Conservation (phyloP, 53 echinoderm and acorn worm species). For the Hippasteria phrygiana region DNA sequence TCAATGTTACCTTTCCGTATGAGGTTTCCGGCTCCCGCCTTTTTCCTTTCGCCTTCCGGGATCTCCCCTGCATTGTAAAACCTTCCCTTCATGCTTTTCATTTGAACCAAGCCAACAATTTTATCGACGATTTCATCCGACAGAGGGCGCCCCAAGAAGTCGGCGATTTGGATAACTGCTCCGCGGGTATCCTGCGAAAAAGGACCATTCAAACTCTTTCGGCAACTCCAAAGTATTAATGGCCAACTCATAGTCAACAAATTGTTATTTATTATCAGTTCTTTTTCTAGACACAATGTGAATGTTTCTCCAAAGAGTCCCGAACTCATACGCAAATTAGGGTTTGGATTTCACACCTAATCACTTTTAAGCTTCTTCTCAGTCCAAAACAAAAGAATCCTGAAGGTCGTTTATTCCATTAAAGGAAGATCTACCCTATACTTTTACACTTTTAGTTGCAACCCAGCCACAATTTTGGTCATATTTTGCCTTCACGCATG, state of each 20-base stretch:
- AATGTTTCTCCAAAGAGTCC: too few relatives aligned
- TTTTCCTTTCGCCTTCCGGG: background rate
- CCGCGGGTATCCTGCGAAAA: conserved; percentile 34
- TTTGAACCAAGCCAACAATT: conserved; percentile 16
- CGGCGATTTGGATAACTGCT: conserved; percentile 39
- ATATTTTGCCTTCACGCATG: too few relatives aligned
- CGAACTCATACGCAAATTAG: too few relatives aligned
- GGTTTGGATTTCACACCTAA: too few relatives aligned
- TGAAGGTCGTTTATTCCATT: too few relatives aligned
- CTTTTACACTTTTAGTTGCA: too few relatives aligned
- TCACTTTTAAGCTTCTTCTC: too few relatives aligned
- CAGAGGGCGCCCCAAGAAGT: conserved; percentile 43
- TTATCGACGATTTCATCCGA: conserved; percentile 29
- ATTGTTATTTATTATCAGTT: background rate
- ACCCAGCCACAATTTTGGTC: too few relatives aligned
- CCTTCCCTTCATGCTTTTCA: conserved; percentile 35
- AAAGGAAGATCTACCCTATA: too few relatives aligned
- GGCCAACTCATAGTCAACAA: background rate
- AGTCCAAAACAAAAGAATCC: too few relatives aligned
- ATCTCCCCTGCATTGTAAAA: background rate
- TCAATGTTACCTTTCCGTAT: conserved; percentile 17
- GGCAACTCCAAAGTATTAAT: background rate
- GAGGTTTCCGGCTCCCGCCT: background rate
- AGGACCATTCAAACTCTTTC: background rate
- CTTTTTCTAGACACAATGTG: too few relatives aligned